phyloP scores from a whole-genome alignment of 1,140 invertebrate species.

The Zaprionus nigranus region DNA sequence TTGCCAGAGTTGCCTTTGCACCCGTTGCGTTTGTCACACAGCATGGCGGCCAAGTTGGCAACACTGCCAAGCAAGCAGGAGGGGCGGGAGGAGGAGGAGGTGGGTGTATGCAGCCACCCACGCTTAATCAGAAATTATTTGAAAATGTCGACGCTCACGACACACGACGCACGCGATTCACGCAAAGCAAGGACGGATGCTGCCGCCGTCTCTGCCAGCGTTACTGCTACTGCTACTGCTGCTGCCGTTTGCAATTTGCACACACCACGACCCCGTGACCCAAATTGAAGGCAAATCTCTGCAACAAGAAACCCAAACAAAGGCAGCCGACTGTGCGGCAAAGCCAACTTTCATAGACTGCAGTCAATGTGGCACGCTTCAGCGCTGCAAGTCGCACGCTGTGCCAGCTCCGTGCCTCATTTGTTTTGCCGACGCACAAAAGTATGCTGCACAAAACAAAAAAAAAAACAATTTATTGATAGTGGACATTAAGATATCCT shows the following conservation, averaged over 20 bases:
- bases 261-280: slow-evolving; percentile 76
- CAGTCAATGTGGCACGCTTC: slow-evolving; percentile 18
- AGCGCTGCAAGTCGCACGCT: slow-evolving; percentile 26
- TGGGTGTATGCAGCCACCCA: slow-evolving; percentile 26
- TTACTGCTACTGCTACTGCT: neutral
- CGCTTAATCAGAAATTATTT: slow-evolving; percentile 82
- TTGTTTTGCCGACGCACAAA: slow-evolving; percentile 62
- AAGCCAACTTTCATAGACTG: slow-evolving; percentile 71
- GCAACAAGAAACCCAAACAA: slow-evolving; percentile 69
- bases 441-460: slow-evolving; percentile 30
- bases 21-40: slow-evolving; percentile 78
- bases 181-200: slow-evolving; percentile 55
- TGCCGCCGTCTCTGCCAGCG: slow-evolving; percentile 24
- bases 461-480: neutral
- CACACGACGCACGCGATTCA: slow-evolving; percentile 39
- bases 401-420: slow-evolving; percentile 56
- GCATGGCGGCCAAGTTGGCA: slow-evolving; percentile 51
- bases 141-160: slow-evolving; percentile 68
- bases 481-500: neutral
- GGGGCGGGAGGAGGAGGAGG: neutral
- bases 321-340: slow-evolving; percentile 45
- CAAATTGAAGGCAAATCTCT: slow-evolving; percentile 67
- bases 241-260: slow-evolving; percentile 70
- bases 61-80: slow-evolving; percentile 5
- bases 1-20: slow-evolving; percentile 59